Percentiles rank a stretch among this genome's conserved stretches.
Evolutionary conservation across 2,888 invertebrate genomes (phyloP).

Genomic region (Adelognathus sp.): DNA sequence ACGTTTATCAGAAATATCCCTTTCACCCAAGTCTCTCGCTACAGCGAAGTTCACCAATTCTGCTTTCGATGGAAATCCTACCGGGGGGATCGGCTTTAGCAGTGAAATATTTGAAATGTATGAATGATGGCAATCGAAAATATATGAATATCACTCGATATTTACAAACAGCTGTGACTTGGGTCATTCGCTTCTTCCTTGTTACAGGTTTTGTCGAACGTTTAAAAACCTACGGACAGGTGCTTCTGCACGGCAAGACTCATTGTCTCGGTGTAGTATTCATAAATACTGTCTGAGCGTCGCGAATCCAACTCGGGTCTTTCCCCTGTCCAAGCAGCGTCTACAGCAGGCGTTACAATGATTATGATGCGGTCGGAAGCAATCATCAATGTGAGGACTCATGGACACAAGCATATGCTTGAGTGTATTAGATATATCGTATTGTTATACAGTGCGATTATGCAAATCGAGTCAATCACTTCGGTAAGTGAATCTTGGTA

Average conservation of each 20-base stretch:
- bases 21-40: too few species aligned
- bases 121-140: neutral
- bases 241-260: neutral
- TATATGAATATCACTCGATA: neutral
- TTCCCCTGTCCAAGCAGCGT: neutral
- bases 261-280: neutral
- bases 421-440: neutral
- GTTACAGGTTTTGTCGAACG: neutral
- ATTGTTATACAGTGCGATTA: neutral
- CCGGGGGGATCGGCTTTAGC: too few species aligned
- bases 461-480: neutral
- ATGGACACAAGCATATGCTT: neutral
- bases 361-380: neutral
- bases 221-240: neutral
- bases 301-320: neutral
- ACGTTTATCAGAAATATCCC: too few species aligned
- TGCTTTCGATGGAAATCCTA: conserved; percentile 33
- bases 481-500: neutral
- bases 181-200: neutral
- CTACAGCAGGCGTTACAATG: neutral
- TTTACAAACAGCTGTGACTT: too few species aligned
- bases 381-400: neutral
- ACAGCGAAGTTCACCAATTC: conserved; percentile 18
- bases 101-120: neutral
- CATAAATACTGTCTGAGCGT: neutral